These are phyloP conservation scores for Sylvilagus bachmani DNA, from an alignment of 2,113 vertebrate genomes.

Conservation along the genomic window DNA sequence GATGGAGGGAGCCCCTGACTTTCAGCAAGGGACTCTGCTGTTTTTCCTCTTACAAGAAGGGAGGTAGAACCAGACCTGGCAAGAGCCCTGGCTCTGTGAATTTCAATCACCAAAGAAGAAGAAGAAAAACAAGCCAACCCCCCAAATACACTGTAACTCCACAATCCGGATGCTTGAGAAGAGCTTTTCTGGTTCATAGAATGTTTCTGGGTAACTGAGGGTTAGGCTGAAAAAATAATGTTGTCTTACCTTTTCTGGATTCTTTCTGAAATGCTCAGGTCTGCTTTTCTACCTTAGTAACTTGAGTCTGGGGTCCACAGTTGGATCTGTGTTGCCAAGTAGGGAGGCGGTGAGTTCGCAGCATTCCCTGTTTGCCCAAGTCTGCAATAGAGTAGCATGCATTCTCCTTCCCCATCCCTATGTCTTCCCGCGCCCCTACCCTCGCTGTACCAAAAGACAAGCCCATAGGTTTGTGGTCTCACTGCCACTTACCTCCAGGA, in stretches of 20 bases:
- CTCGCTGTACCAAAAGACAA: background rate
- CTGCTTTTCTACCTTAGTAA: conserved; percentile 30
- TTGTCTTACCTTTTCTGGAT: conserved; percentile 40
- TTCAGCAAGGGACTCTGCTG: background rate
- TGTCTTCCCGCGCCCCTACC: background rate
- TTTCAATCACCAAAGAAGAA: conserved; percentile 59
- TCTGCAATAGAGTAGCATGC: background rate
- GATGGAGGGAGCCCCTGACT: conserved; percentile 27
- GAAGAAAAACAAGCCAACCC: background rate
- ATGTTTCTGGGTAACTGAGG: conserved; percentile 40
- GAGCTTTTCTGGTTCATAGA: conserved; percentile 61
- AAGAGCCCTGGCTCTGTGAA: conserved; percentile 18
- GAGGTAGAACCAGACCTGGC: conserved; percentile 8
- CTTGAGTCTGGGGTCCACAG: background rate
- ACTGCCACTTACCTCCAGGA: conserved; percentile 33
- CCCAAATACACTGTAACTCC: conserved; percentile 4
- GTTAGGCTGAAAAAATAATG: background rate
- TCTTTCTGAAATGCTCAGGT: conserved; percentile 18
- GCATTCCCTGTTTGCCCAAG: background rate
- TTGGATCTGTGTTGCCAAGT: background rate
- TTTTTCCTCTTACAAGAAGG: conserved; percentile 49
- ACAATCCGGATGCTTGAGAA: conserved; percentile 44
- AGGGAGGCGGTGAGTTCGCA: background rate
- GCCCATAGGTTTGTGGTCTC: conserved; percentile 29
- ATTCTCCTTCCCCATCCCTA: background rate